Percentiles rank a stretch among this genome's conserved stretches.
phyloP scores from a whole-genome alignment of 2,113 vertebrate genomes.

The Microcebus tavaratra region DNA sequence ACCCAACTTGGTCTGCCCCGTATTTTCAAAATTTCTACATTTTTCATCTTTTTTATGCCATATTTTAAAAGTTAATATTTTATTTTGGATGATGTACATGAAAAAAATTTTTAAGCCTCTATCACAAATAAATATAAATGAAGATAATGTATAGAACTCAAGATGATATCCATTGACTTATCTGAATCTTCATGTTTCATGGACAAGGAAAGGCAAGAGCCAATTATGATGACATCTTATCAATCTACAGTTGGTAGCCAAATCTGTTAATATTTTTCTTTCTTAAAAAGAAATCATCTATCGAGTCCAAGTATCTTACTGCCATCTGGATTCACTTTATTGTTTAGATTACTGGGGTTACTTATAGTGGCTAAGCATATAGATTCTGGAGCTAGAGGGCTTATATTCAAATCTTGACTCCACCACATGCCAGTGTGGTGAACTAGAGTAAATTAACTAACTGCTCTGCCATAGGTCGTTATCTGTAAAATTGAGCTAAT shows the following conservation, averaged over 20 bases:
- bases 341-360: neutral
- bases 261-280: conserved; percentile 88
- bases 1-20: neutral
- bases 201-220: conserved; percentile 76
- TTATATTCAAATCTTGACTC: neutral
- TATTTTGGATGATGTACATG: conserved; percentile 83
- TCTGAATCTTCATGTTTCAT: conserved; percentile 77
- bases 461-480: neutral
- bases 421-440: neutral
- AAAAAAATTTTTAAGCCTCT: conserved; percentile 77
- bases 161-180: conserved; percentile 80
- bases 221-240: conserved; percentile 69
- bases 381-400: neutral
- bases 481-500: neutral
- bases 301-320: conserved; percentile 85
- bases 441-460: neutral
- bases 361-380: neutral
- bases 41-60: neutral
- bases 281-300: conserved; percentile 88
- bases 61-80: conserved; percentile 5
- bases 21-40: neutral
- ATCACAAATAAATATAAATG: conserved; percentile 24
- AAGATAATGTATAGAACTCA: neutral
- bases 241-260: conserved; percentile 67
- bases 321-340: conserved; percentile 87